Percentiles rank a stretch among this genome's conserved stretches.
phyloP scores from a whole-genome alignment of 1,140 invertebrate genomes.

The Lepidurus arcticus region DNA sequence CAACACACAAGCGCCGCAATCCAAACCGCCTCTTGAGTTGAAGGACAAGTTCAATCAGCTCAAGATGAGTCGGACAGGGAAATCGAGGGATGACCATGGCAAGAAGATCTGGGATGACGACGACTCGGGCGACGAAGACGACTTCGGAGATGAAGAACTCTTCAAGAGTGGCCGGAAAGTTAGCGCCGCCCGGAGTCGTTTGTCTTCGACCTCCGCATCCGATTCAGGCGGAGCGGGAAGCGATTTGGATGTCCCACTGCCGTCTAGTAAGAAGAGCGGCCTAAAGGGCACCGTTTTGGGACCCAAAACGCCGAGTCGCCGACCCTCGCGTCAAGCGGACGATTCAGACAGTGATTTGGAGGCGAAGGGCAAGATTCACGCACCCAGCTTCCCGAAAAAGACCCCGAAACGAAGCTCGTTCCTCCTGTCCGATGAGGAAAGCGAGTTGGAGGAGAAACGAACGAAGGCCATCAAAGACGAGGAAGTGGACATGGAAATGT shows the following conservation, averaged over 20 bases:
- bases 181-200: not conserved
- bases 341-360: slow-evolving; percentile 29
- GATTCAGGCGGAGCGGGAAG: slow-evolving; percentile 5
- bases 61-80: slow-evolving; percentile 60
- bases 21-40: slow-evolving; percentile 67
- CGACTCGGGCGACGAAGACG: not conserved
- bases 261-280: not conserved
- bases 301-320: not conserved
- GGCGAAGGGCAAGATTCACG: not conserved
- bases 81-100: slow-evolving; percentile 37
- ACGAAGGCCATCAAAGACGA: not conserved
- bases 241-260: not conserved
- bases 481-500: not conserved
- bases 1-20: slow-evolving; percentile 47
- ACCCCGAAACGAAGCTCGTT: slow-evolving; percentile 25
- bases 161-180: not conserved
- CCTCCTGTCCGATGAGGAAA: not conserved
- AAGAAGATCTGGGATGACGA: slow-evolving; percentile 37
- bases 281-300: not conserved
- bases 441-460: not conserved
- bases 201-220: slow-evolving; percentile 12
- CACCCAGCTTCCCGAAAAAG: not conserved
- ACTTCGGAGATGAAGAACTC: not conserved
- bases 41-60: slow-evolving; percentile 83
- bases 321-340: slow-evolving; percentile 22